Conservation (phyloP, 35 echinoderm and acorn worm genomes). For the Ophiothrix spiculata region DNA sequence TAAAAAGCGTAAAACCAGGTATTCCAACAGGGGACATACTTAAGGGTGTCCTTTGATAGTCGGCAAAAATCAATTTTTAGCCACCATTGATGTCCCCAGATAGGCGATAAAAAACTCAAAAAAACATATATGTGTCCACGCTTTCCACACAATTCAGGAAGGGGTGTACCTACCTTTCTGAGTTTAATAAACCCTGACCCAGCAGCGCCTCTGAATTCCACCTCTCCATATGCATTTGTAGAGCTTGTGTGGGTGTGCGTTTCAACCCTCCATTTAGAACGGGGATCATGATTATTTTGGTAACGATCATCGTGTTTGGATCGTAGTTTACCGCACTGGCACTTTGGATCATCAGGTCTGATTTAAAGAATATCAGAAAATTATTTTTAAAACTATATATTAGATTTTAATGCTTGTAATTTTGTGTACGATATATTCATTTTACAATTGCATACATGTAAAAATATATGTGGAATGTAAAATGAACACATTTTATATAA, state of each 20-base stretch:
- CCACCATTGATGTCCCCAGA: no score
- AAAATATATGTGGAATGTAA: not conserved
- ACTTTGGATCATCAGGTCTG: slow-evolving; percentile 78
- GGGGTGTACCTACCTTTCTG: slow-evolving; percentile 70
- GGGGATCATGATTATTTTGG: slow-evolving; percentile 36
- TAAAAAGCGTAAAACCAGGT: no score
- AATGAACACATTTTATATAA: not conserved
- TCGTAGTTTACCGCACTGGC: slow-evolving; percentile 79
- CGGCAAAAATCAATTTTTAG: no score
- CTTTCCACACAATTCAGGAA: no score
- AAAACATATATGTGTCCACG: no score
- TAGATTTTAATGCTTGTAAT: not conserved
- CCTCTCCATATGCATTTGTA: slow-evolving; percentile 93
- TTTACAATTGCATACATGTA: not conserved
- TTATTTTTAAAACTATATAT: not conserved
- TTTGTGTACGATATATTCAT: not conserved
- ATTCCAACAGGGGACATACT: no score
- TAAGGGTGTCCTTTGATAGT: no score
- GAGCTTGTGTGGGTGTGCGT: slow-evolving; percentile 75
- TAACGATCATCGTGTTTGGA: slow-evolving; percentile 64
- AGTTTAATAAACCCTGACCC: slow-evolving; percentile 61
- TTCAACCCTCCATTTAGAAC: slow-evolving; percentile 67
- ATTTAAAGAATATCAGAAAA: not conserved
- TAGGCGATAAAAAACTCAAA: no score
- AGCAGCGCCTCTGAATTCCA: slow-evolving; percentile 89